These are phyloP conservation scores for Trissoscelio sp. DNA, from an alignment of 2,888 invertebrate genomes.

Conservation along the genomic window DNA sequence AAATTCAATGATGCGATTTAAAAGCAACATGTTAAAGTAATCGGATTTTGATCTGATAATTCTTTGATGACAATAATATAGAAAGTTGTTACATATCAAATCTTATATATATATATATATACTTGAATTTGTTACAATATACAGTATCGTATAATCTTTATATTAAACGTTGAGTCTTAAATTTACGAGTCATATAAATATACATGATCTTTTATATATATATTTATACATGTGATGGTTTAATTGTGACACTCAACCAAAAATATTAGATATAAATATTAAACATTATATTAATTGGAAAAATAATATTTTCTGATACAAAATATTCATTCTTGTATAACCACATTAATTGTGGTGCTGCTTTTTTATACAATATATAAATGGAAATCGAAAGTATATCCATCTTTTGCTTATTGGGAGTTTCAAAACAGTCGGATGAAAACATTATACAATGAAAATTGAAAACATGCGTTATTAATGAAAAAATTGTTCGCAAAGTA, in stretches of 20 bases:
- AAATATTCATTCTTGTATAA: not conserved
- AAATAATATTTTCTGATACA: not conserved
- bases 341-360: not conserved
- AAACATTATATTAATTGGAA: not conserved
- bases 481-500: no score
- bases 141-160: conserved; percentile 24
- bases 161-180: conserved; percentile 12
- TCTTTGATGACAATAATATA: conserved; percentile 5
- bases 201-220: conserved; percentile 12
- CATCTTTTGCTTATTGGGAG: no score
- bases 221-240: conserved; percentile 16
- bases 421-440: no score
- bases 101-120: conserved; percentile 10
- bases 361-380: no score
- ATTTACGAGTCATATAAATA: conserved; percentile 22
- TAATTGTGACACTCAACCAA: conserved; percentile 20
- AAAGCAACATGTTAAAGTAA: conserved; percentile 11
- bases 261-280: not conserved
- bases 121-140: conserved; percentile 9
- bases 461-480: no score
- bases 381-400: no score
- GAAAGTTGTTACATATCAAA: conserved; percentile 11
- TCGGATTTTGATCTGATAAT: conserved; percentile 4
- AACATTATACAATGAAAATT: no score
- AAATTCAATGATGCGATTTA: conserved; percentile 4